Evolutionary conservation across 2,797 vertebrate species (phyloP).

Genomic region (Gadopsis marmoratus): DNA sequence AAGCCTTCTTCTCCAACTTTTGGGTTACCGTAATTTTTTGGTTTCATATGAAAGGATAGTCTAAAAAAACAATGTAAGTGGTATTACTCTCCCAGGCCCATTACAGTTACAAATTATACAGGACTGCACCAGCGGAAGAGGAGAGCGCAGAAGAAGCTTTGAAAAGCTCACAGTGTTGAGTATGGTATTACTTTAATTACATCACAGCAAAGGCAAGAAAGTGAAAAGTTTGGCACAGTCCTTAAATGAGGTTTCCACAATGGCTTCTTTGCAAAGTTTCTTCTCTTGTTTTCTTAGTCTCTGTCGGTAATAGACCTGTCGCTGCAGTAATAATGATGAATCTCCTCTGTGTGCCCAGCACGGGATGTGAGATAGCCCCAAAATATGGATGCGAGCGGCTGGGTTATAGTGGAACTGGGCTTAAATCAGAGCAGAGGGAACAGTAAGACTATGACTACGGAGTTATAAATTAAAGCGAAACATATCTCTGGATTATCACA

Average conservation of each 20-base stretch:
- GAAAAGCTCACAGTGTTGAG: slow-evolving; percentile 27
- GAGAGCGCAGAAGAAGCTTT: slow-evolving; percentile 33
- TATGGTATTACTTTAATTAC: slow-evolving; percentile 51
- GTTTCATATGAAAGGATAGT: slow-evolving; percentile 22
- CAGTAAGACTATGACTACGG: slow-evolving; percentile 65
- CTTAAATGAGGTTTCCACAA: slow-evolving; percentile 67
- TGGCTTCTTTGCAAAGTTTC: slow-evolving; percentile 70
- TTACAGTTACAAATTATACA: slow-evolving; percentile 36
- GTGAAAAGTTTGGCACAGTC: slow-evolving; percentile 55
- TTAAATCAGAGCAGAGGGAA: slow-evolving; percentile 67
- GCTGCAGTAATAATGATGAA: slow-evolving; percentile 85
- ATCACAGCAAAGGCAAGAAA: slow-evolving; percentile 44
- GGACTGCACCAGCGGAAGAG: not conserved
- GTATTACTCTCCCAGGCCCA: slow-evolving; percentile 21
- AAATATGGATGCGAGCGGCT: slow-evolving; percentile 72
- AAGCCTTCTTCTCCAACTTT: slow-evolving; percentile 23
- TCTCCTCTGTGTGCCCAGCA: slow-evolving; percentile 69
- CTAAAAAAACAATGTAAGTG: slow-evolving; percentile 15
- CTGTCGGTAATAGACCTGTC: slow-evolving; percentile 86
- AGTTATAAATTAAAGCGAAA: slow-evolving; percentile 76
- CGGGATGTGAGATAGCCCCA: slow-evolving; percentile 63
- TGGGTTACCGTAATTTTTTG: slow-evolving; percentile 6
- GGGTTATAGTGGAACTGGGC: slow-evolving; percentile 55
- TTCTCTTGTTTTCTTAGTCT: slow-evolving; percentile 79
- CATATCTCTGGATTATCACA: slow-evolving; percentile 39